Conservation (phyloP, 2,888 invertebrate genomes). For the Drosophila robusta region DNA sequence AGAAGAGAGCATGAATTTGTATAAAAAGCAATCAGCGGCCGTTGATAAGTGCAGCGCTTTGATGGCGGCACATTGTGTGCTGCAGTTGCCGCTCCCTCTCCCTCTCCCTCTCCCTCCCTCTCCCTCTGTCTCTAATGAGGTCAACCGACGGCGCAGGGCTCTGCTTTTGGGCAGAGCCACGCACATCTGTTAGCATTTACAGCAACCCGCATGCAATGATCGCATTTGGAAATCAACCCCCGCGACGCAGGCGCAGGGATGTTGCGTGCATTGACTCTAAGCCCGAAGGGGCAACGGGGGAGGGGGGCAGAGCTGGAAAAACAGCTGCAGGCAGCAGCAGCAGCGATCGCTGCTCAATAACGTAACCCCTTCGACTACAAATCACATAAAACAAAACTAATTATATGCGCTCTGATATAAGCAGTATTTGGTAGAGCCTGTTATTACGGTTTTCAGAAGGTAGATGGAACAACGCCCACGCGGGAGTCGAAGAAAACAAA, state of each 20-base stretch:
- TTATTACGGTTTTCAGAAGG: conserved; percentile 44
- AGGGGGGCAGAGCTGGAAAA: conserved; percentile 13
- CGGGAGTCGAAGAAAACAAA: conserved; percentile 4
- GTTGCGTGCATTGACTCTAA: conserved; percentile 61
- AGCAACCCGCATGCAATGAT: conserved; percentile 69
- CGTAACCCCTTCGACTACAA: conserved; percentile 33
- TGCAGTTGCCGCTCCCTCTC: conserved; percentile 7
- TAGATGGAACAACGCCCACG: conserved; percentile 42
- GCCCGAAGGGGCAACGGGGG: not conserved
- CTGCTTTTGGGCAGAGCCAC: conserved; percentile 38
- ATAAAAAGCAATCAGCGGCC: conserved; percentile 52
- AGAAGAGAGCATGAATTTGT: conserved; percentile 14
- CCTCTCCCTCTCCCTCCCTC: not conserved
- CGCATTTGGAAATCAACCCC: conserved; percentile 70
- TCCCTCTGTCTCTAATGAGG: conserved; percentile 59
- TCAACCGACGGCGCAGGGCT: conserved; percentile 48
- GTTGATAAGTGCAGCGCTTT: conserved; percentile 44
- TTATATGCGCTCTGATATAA: conserved; percentile 28
- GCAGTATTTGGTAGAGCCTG: conserved; percentile 16
- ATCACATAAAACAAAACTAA: conserved; percentile 56
- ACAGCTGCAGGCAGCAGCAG: conserved; percentile 44
- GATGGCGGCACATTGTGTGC: conserved; percentile 55
- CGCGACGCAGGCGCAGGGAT: conserved; percentile 61
- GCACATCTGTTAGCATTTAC: conserved; percentile 73
- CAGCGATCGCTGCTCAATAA: conserved; percentile 26